These are phyloP conservation scores for Florisuga fusca DNA, from an alignment of 2,797 vertebrate species.

Conservation along the genomic window DNA sequence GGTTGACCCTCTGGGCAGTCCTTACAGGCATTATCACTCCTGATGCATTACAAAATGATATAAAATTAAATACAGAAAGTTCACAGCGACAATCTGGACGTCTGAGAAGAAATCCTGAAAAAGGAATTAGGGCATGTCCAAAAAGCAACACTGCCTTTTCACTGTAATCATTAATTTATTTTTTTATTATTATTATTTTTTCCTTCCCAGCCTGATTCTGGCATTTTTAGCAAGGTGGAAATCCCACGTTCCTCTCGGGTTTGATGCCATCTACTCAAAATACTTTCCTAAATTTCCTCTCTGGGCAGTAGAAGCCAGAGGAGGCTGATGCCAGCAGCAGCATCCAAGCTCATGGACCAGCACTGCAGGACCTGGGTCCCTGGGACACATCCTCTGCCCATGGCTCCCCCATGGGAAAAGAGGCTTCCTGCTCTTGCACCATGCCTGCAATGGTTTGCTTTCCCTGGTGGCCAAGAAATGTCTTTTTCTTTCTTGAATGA, in stretches of 20 bases:
- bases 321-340: rapidly evolving
- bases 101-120: constrained; percentile 49
- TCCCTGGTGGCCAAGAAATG: neutral
- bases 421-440: neutral
- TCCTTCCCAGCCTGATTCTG: neutral
- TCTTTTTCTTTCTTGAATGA: neutral
- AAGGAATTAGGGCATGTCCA: constrained; percentile 12
- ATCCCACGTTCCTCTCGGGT: neutral
- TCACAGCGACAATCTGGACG: constrained; percentile 31
- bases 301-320: rapidly evolving
- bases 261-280: rapidly evolving
- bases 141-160: neutral
- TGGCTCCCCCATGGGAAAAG: rapidly evolving
- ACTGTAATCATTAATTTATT: neutral
- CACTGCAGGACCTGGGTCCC: neutral
- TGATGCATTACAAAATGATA: constrained; percentile 24
- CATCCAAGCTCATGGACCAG: rapidly evolving
- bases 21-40: constrained; percentile 24
- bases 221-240: neutral
- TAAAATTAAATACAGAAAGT: constrained; percentile 58
- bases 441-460: rapidly evolving
- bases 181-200: neutral
- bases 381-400: neutral
- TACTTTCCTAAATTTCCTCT: neutral
- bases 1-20: constrained; percentile 62